Evolutionary conservation across 2,888 invertebrate species (phyloP).

Genomic region (Cepaea hortensis): DNA sequence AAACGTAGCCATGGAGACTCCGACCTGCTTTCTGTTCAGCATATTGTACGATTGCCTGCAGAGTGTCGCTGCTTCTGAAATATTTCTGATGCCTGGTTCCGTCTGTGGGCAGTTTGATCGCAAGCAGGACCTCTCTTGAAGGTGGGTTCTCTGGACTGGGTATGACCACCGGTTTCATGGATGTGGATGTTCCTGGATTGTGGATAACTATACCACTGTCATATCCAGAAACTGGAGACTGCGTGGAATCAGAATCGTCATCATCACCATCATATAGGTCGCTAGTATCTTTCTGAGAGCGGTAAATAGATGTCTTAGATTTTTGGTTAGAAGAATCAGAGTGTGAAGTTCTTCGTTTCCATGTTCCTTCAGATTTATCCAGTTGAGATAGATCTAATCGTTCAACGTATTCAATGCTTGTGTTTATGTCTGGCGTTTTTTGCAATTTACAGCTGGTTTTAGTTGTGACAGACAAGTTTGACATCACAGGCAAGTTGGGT

Average conservation of each 20-base stretch:
- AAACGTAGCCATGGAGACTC: slow-evolving; percentile 49
- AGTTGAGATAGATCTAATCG: slow-evolving; percentile 37
- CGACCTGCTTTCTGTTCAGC: slow-evolving; percentile 50
- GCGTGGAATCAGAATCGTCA: slow-evolving; percentile 41
- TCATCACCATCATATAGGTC: slow-evolving; percentile 46
- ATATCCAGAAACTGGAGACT: neutral
- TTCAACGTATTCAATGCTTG: neutral
- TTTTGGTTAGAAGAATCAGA: slow-evolving; percentile 9
- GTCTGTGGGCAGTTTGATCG: slow-evolving; percentile 51
- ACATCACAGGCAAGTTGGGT: neutral
- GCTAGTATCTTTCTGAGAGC: neutral
- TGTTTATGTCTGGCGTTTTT: neutral
- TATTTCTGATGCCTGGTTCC: slow-evolving; percentile 51
- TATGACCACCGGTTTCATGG: slow-evolving; percentile 41
- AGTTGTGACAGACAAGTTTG: slow-evolving; percentile 29
- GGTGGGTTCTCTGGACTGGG: slow-evolving; percentile 38
- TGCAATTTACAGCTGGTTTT: neutral
- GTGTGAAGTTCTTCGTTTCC: slow-evolving; percentile 16
- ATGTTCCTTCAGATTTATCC: slow-evolving; percentile 18
- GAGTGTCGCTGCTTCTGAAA: slow-evolving; percentile 44
- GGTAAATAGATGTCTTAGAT: neutral
- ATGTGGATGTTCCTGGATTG: neutral
- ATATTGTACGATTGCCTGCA: slow-evolving; percentile 49
- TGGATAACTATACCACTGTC: neutral
- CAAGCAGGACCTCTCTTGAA: slow-evolving; percentile 43